Base-by-base conservation (phyloP, 2,113 vertebrate species). In the Plecotus auritus region DNA sequence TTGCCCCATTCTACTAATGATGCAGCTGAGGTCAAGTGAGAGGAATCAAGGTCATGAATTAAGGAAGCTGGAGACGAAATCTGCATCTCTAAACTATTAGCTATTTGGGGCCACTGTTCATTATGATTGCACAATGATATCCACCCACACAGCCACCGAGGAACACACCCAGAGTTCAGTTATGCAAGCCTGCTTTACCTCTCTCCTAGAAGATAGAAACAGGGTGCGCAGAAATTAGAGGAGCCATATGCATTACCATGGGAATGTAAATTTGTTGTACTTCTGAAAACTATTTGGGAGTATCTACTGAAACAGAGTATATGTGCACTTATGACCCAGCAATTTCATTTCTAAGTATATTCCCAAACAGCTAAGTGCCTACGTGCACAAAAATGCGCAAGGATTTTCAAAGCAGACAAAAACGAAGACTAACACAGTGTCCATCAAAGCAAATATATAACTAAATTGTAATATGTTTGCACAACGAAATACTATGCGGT, bases 351-450 rank as follows among this genome's bases (percentile, higher is more conserved):
- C 30, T 23, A 30, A 32, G 22, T 64, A 2, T 18, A 13, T 42
- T n/a, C 18, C 74, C n/a, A 66, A 73, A 91, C 4, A 17, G 64
- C 26, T 20, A 70, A 80, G 16, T 32, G 35, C 13, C 45, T 12
- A 12, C 13, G 7, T 11, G 16, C 59, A 20, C 22, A 9, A 66
- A 59, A 74, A 74, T 37, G 32, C 17, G 28, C 26, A 56, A 54
- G 69, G 45, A 40, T 35, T 22, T 59, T 82, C 70, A 88, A 56
- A 23, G 18, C 67, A 95, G 20, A 83, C 16, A 37, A 37, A 73
- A 73, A 32, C 2, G 4, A 90, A 67, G 86, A 67, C 17, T 9
- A 82, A 74, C n/a, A 20, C 72, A 82, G 78, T 67, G 22, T 7
- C 23, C 7, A 76, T n/a, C 32, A 37, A 54, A 35, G 11, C 32